Evolutionary conservation across 2,888 invertebrate genomes (phyloP).

Genomic region (Apamea epomidion): DNA sequence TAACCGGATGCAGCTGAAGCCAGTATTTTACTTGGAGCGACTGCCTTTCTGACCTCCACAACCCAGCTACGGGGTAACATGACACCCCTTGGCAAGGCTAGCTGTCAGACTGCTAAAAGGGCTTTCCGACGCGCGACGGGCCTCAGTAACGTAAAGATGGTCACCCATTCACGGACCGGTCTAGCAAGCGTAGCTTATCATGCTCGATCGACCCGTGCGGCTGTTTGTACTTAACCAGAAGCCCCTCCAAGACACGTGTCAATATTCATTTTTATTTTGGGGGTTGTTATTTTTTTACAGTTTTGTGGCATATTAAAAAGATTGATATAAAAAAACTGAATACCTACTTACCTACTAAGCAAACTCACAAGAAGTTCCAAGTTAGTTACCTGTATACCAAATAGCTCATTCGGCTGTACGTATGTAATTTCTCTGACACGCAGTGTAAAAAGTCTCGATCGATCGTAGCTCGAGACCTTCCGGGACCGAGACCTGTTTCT

Average conservation of each 20-base stretch:
- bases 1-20: background rate
- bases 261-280: background rate
- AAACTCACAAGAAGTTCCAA: background rate
- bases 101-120: background rate
- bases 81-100: background rate
- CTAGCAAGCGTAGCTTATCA: background rate
- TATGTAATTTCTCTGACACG: constrained; percentile 70
- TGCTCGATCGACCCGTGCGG: background rate
- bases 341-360: background rate
- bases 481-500: constrained; percentile 78
- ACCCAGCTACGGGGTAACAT: background rate
- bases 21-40: background rate
- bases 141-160: background rate
- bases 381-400: background rate
- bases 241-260: background rate
- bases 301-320: background rate
- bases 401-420: constrained; percentile 22
- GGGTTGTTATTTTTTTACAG: background rate
- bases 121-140: background rate
- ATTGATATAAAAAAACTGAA: background rate
- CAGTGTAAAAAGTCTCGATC: constrained; percentile 64
- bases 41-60: background rate
- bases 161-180: background rate
- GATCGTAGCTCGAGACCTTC: constrained; percentile 70
- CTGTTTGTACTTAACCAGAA: background rate